Evolutionary conservation across 2,797 vertebrate genomes (phyloP).

Genomic region (Xerus rutilus): DNA sequence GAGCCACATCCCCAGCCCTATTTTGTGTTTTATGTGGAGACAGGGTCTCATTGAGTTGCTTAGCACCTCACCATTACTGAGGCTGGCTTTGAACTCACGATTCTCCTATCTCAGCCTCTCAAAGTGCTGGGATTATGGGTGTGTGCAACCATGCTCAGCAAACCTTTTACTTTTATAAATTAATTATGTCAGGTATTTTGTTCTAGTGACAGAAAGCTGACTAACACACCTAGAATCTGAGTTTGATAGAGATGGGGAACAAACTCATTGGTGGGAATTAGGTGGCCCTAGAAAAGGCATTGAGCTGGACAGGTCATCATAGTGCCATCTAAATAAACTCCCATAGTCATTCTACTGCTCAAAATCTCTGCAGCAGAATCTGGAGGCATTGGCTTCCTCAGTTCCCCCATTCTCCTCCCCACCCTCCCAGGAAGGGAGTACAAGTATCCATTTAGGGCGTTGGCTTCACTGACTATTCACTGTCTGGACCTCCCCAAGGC

Average conservation of each 20-base stretch:
- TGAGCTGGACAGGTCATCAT: not conserved
- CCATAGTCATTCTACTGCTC: not conserved
- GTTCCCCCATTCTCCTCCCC: not conserved
- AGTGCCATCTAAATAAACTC: not conserved
- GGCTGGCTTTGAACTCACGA: too few species aligned
- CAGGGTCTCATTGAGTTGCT: too few species aligned
- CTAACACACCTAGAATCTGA: not conserved
- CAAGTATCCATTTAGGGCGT: constrained; percentile 18
- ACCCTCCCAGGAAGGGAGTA: not conserved
- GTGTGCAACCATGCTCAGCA: too few species aligned
- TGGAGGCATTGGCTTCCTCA: not conserved
- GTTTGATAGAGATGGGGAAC: constrained; percentile 24
- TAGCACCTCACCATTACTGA: too few species aligned
- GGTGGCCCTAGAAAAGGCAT: not conserved
- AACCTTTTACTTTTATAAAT: not conserved
- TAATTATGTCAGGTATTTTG: not conserved
- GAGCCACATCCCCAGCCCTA: too few species aligned
- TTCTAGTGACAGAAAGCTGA: not conserved
- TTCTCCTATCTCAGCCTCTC: too few species aligned
- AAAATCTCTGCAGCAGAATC: not conserved
- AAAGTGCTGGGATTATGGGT: too few species aligned
- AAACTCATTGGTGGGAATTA: not conserved
- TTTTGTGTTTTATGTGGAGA: too few species aligned
- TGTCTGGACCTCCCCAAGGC: constrained; percentile 44
- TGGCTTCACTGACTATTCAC: constrained; percentile 58